Conservation (phyloP, 2,113 vertebrate genomes). For the Nothobranchius furzeri region DNA sequence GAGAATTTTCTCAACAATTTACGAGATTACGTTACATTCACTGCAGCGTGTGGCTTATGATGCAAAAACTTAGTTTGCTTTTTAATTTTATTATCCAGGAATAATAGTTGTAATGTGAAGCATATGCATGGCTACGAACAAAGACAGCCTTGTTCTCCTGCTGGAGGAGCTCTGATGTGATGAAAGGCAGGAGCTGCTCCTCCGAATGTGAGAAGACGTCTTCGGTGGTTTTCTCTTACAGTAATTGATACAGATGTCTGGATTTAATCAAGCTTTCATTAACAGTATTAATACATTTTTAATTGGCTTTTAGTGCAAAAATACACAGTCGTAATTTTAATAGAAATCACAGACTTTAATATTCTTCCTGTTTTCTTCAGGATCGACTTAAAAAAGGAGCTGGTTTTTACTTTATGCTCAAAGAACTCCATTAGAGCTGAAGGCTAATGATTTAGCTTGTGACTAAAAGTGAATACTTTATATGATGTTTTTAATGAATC, state of each 20-base stretch:
- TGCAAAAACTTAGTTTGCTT: background rate
- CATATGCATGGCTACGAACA: constrained; percentile 61
- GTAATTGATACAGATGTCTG: constrained; percentile 53
- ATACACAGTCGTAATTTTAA: background rate
- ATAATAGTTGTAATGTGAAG: constrained; percentile 55
- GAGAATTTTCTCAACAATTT: constrained; percentile 70
- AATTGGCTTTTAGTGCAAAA: constrained; percentile 50
- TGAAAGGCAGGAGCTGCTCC: constrained; percentile 5
- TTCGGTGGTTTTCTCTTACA: constrained; percentile 50
- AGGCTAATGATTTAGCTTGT: too few species aligned
- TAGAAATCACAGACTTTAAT: too few species aligned
- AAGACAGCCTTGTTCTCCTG: constrained; percentile 66
- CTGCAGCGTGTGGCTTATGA: constrained; percentile 15
- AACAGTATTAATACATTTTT: constrained; percentile 44
- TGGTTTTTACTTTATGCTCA: too few species aligned
- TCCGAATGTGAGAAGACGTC: constrained; percentile 18
- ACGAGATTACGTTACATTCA: constrained; percentile 16
- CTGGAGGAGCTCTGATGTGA: constrained; percentile 46
- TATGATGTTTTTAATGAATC: too few species aligned
- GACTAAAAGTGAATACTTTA: too few species aligned
- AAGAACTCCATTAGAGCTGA: too few species aligned
- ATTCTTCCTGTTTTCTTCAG: too few species aligned
- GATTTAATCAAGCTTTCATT: constrained; percentile 59
- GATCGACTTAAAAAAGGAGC: too few species aligned
- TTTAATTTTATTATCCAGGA: constrained; percentile 19